phyloP scores from a whole-genome alignment of 2,797 vertebrate species.

The Malacoraja senta region DNA sequence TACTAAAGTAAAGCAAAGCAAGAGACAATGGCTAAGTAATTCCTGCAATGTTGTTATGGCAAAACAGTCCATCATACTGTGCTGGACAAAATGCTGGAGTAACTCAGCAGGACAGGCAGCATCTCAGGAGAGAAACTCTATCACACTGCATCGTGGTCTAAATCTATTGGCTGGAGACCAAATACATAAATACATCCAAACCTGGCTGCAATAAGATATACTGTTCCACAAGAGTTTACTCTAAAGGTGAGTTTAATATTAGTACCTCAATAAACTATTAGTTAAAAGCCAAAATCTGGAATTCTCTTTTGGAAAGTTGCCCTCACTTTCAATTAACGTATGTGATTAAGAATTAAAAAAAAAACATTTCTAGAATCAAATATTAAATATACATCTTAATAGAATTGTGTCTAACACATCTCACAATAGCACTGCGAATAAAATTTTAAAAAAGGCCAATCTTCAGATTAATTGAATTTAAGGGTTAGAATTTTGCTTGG shows the following conservation, averaged over 20 bases:
- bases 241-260: not conserved
- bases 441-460: no score
- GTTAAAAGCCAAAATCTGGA: not conserved
- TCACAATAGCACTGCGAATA: no score
- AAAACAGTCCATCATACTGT: not conserved
- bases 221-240: not conserved
- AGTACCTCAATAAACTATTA: not conserved
- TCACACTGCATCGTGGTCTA: constrained; percentile 2
- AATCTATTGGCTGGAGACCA: not conserved
- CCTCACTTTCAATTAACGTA: not conserved
- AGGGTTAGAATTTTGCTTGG: not conserved
- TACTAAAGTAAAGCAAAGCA: not conserved
- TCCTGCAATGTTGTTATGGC: not conserved
- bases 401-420: no score
- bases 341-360: not conserved
- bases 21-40: not conserved
- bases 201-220: not conserved
- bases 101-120: no score
- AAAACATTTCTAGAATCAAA: not conserved
- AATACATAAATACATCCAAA: not conserved
- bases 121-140: not conserved
- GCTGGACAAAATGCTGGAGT: no score
- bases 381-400: not conserved
- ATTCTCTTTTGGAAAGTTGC: not conserved
- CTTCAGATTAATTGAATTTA: not conserved